Base-by-base conservation (phyloP, 2,113 vertebrate species). In the Athene cunicularia region DNA sequence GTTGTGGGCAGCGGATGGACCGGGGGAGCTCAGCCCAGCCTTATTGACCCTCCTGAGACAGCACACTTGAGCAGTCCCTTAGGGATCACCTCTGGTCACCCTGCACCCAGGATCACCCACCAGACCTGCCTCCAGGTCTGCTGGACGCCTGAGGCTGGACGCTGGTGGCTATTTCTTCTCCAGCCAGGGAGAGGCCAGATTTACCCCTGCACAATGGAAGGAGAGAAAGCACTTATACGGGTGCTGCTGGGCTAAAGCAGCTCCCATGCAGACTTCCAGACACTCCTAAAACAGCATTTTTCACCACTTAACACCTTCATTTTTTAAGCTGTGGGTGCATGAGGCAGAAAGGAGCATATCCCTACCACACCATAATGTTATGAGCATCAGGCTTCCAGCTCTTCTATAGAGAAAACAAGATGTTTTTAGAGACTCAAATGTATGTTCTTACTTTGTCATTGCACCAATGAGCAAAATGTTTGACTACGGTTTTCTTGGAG, bases 361-460 rank as follows among this genome's bases (percentile, higher is more conserved):
- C 14, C 18, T 32, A 37, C 33, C 47, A 52, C 41, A 20, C 18
- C 19, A 12, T 8, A 12, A 26, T 2, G 1, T 4, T 50, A 41
- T 7, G 30, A 68, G 30, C 0, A 0, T 5, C 50, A 6, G 13
- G 19, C 8, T 50, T 47, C 47, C 70, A 28, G 43, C n/a, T 59
- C 32, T 66, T 72, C 23, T 47, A 19, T 15, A 60, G 64, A 33
- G 52, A 72, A 71, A 56, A 50, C 0, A 5, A 28, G 37, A 14
- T 0, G 0, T 35, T 59, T 85, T 41, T 14, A 56, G 52, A 63
- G 37, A 41, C 49, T 50, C 7, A 12, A 12, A 39, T 11, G 10
- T 3, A 0, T 5, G 17, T 39, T 80, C 43, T 68, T 56, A 14
- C 39, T 64, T 32, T 59, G 32, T 20, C 75, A 50, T 8, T 43